Percentiles rank a stretch among this genome's conserved stretches.
Conservation (phyloP, 2,888 invertebrate species). For the Thelaira solivaga region DNA sequence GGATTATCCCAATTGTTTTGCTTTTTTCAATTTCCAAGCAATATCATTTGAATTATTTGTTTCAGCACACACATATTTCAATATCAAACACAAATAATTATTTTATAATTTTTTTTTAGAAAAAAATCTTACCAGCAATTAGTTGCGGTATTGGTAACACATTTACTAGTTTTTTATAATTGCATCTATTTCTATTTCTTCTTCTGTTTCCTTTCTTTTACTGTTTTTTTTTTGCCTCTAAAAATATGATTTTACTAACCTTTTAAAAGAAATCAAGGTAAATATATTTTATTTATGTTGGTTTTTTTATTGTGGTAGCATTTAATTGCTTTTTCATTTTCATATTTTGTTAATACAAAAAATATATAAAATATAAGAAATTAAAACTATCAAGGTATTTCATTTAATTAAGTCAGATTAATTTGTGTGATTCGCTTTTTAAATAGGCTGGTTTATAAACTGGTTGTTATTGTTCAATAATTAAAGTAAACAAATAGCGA, state of each 20-base stretch:
- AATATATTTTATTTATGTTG: not conserved
- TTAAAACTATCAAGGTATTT: slow-evolving; percentile 17
- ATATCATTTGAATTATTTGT: not conserved
- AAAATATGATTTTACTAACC: slow-evolving; percentile 11
- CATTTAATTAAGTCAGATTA: slow-evolving; percentile 17
- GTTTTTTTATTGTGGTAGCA: not conserved
- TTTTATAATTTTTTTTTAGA: not conserved
- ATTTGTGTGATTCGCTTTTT: not conserved
- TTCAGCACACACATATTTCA: not conserved
- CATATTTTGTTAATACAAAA: not conserved
- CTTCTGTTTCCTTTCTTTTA: slow-evolving; percentile 6
- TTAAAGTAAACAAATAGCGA: no score
- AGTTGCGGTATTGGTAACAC: slow-evolving; percentile 26
- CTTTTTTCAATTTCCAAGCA: slow-evolving; percentile 5
- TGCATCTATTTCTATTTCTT: not conserved
- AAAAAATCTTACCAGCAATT: slow-evolving; percentile 25
- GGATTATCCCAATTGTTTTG: not conserved
- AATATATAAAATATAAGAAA: not conserved
- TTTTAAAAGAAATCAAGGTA: slow-evolving; percentile 28
- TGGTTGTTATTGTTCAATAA: no score
- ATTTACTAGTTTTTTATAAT: not conserved
- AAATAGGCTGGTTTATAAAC: no score
- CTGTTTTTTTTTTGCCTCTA: not conserved
- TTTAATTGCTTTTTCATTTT: not conserved
- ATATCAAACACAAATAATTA: not conserved